A percentile compares a stretch with the other conserved stretches of the same genome.
Conservation (phyloP, 2,888 invertebrate species). For the Brachyptera risi region DNA sequence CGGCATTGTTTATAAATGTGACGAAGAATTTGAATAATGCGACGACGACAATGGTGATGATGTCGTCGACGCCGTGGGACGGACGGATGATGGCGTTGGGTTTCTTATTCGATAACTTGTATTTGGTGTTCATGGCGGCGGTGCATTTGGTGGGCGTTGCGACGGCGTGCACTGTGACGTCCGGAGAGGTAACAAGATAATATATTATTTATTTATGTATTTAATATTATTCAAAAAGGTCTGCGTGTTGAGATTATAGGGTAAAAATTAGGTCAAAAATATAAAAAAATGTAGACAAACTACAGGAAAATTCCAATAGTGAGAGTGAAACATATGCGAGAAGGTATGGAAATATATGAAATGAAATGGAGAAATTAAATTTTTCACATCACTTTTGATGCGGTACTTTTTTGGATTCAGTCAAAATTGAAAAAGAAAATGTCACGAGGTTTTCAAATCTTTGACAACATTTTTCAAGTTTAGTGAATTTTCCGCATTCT, state of each 20-base stretch:
- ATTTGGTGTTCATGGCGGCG: background rate
- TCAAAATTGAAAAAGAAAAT: no score
- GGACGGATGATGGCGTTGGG: background rate
- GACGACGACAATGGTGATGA: background rate
- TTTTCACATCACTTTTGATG: no score
- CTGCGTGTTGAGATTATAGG: background rate
- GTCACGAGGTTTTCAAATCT: no score
- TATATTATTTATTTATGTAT: background rate
- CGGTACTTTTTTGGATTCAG: no score
- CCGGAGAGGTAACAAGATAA: background rate
- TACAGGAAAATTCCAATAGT: no score
- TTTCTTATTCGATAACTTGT: background rate
- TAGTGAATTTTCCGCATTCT: no score
- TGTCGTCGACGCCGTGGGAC: background rate
- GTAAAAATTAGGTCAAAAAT: background rate
- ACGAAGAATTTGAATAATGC: background rate
- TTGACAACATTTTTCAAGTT: no score
- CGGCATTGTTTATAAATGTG: background rate
- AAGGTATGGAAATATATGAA: no score
- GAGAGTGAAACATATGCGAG: no score
- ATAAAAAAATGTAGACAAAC: background rate
- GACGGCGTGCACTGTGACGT: background rate
- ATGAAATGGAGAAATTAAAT: no score
- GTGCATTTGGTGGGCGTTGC: background rate
- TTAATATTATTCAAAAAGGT: background rate